These are phyloP conservation scores for Mycetomoellerius zeteki DNA, from an alignment of 1,140 invertebrate genomes.

Conservation along the genomic window DNA sequence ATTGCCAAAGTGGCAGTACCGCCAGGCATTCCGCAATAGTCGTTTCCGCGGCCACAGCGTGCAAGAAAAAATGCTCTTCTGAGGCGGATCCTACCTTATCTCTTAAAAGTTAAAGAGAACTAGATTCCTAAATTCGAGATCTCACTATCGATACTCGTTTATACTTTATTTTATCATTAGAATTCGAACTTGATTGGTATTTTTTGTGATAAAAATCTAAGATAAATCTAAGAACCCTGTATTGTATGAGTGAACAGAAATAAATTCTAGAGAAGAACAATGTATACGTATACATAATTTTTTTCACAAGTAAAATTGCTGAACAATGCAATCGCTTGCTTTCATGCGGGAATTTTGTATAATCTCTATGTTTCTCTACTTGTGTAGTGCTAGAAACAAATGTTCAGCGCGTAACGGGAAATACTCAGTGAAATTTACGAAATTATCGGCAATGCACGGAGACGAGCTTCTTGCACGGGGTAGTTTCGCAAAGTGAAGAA, in stretches of 20 bases:
- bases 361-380: slow-evolving; percentile 20
- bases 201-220: too few species aligned
- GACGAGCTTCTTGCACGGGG: slow-evolving; percentile 35
- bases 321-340: background rate
- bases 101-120: too few species aligned
- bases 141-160: background rate
- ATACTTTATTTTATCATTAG: background rate
- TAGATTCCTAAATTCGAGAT: background rate
- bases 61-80: slow-evolving; percentile 35
- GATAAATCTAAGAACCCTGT: too few species aligned
- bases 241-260: background rate
- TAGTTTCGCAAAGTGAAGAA: slow-evolving; percentile 19
- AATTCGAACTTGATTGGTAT: background rate
- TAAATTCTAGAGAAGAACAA: background rate
- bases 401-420: slow-evolving; percentile 67
- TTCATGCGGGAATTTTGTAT: slow-evolving; percentile 7
- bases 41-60: background rate
- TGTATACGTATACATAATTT: background rate
- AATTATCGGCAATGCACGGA: slow-evolving; percentile 33
- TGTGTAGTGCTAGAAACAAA: slow-evolving; percentile 23
- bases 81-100: background rate
- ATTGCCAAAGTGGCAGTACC: slow-evolving; percentile 66
- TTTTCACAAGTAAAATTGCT: slow-evolving; percentile 1
- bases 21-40: slow-evolving; percentile 47
- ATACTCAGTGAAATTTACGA: slow-evolving; percentile 60